Conservation (phyloP, 2,113 vertebrate species). For the Oreochromis niloticus region DNA sequence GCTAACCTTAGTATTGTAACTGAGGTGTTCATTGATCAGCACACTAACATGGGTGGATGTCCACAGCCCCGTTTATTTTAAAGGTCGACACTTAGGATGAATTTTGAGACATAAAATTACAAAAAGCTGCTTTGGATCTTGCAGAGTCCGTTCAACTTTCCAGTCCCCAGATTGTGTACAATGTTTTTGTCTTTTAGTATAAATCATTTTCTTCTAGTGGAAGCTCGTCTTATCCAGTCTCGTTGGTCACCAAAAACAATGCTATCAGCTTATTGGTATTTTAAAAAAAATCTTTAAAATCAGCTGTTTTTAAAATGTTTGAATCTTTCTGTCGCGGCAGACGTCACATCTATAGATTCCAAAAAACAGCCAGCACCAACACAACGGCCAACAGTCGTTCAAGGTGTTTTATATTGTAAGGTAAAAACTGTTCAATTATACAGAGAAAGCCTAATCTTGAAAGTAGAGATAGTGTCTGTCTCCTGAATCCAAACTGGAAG, state of each 20-base stretch:
- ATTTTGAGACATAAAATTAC: background rate
- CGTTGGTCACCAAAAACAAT: background rate
- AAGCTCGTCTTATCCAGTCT: background rate
- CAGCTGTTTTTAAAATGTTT: too few species aligned
- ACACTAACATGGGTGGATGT: background rate
- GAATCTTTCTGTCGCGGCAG: background rate
- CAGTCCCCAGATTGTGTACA: background rate
- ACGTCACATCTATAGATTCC: background rate
- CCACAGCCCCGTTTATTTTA: background rate
- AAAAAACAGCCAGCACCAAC: too few species aligned
- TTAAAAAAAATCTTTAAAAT: too few species aligned
- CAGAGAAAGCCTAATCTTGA: too few species aligned
- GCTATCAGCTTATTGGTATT: background rate
- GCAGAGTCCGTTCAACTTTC: accelerated
- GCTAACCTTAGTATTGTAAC: background rate
- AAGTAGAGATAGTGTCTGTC: too few species aligned
- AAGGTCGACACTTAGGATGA: accelerated
- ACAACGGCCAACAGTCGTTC: too few species aligned
- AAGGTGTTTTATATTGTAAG: too few species aligned
- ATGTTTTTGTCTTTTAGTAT: background rate
- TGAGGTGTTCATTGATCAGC: background rate
- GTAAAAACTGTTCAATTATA: too few species aligned
- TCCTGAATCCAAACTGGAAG: too few species aligned
- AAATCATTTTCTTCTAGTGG: background rate
- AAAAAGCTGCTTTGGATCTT: background rate